Percentiles rank a stretch among this genome's conserved stretches.
Conservation (phyloP, 2,113 vertebrate species). For the Capra hircus region DNA sequence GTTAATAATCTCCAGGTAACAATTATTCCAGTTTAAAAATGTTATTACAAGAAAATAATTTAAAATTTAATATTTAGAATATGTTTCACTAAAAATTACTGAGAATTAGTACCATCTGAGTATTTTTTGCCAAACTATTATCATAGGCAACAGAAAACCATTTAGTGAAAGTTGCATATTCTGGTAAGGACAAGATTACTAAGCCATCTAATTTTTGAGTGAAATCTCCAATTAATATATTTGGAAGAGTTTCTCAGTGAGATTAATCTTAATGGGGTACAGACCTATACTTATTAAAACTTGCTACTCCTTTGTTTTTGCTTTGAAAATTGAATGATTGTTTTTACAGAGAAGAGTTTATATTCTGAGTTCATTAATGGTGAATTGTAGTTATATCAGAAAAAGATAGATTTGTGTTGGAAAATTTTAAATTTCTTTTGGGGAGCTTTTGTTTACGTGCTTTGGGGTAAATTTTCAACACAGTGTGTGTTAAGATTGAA, state of each 20-base stretch:
- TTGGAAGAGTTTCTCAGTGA: background rate
- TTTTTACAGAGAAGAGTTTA: background rate
- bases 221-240: background rate
- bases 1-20: background rate
- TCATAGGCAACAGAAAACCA: background rate
- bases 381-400: background rate
- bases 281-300: background rate
- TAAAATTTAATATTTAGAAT: background rate
- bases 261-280: background rate
- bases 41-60: background rate
- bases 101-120: background rate
- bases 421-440: conserved; percentile 14
- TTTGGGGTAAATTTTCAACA: conserved; percentile 17
- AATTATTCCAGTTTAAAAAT: background rate
- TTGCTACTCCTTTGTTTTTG: background rate
- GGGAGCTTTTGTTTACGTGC: background rate
- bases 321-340: background rate
- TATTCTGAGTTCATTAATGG: background rate
- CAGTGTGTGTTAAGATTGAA: conserved; percentile 25
- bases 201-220: background rate
- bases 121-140: background rate
- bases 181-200: background rate
- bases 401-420: background rate
- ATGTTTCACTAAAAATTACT: background rate
- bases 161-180: background rate